Base-by-base conservation (phyloP, 2,888 invertebrate species). In the Slavum lentiscoides region DNA sequence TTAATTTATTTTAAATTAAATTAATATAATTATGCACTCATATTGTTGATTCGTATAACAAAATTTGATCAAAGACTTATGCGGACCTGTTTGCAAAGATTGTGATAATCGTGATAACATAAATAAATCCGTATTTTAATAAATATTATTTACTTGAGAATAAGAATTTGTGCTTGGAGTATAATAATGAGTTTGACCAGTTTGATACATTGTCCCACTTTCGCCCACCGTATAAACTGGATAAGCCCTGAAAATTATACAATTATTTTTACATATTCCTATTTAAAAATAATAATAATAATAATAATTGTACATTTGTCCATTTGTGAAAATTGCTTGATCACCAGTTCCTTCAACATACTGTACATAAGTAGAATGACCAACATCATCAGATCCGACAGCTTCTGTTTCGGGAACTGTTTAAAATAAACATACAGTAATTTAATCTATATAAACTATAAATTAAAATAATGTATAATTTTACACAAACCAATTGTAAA, bases 221-320 rank as follows among this genome's bases (percentile, higher is more conserved):
- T 88, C 87, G 19, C 91, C 92, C 83, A 93, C 92, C 69, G 92
- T 91, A 85, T 93, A 93, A 75, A 93, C 92, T 82, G 93, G 93
- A 88, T 92, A 92, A 85, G 91, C 90, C 91, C 92, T 92, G 83
- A 72, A 85, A 84, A 82, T 70, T 43, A 37, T n/a, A 72, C 55
- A 61, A 15, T 59, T 62, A 49, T 13, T 15, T 53, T 15, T 37
- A 55, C 19, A 49, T 5, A 55, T 55, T 19, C 3, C 5, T 23
- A 17, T 39, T 49, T 15, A n/a, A 62, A n/a, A n/a, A 4, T 30
- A 30, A 30, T 30, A 53, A 64, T 19, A 67, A 66, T 23, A 43
- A 66, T 17, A 21, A 75, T 49, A 75, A 82, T 80, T 80, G 72
- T 88, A 91, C 91, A 91, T 90, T 88, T 90, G 90, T 84, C 90